Evolutionary conservation across 1,140 invertebrate species (phyloP).

Genomic region (Phthorimaea operculella): DNA sequence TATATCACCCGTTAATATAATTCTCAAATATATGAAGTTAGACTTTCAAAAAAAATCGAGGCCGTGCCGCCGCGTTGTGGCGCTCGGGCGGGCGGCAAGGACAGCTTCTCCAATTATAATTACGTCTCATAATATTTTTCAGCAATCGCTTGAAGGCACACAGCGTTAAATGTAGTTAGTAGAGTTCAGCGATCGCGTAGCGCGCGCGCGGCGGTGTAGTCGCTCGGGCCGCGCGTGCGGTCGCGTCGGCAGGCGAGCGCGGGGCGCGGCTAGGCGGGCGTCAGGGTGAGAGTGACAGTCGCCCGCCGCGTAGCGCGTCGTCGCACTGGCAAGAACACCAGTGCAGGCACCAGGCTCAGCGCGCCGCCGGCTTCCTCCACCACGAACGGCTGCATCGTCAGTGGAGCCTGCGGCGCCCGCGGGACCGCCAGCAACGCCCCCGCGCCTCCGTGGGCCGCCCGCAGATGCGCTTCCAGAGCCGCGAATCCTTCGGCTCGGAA

Average conservation of each 20-base stretch:
- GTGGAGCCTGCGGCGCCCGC: constrained; percentile 69
- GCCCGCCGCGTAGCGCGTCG: constrained; percentile 82
- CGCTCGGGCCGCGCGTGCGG: constrained; percentile 24
- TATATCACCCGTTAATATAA: constrained; percentile 66
- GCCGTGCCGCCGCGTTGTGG: constrained; percentile 47
- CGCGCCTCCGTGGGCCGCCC: constrained; percentile 71
- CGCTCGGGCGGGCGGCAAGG: constrained; percentile 44
- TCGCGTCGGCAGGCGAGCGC: constrained; percentile 22
- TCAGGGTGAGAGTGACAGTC: constrained; percentile 91
- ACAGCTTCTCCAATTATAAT: constrained; percentile 51
- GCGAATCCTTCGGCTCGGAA: constrained; percentile 73
- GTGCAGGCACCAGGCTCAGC: constrained; percentile 82
- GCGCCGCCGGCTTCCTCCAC: constrained; percentile 74
- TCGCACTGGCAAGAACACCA: constrained; percentile 92
- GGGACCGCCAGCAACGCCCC: constrained; percentile 75
- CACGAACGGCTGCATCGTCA: constrained; percentile 89
- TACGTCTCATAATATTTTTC: constrained; percentile 54
- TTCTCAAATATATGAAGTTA: constrained; percentile 66
- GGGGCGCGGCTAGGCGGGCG: constrained; percentile 80
- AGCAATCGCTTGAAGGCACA: constrained; percentile 67
- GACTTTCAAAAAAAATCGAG: constrained; percentile 55
- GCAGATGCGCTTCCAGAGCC: constrained; percentile 75
- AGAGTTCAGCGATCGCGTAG: constrained; percentile 46
- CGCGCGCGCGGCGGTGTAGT: constrained; percentile 36
- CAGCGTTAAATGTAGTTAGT: constrained; percentile 65